A percentile compares a stretch with the other conserved stretches of the same genome.
Conservation (phyloP, 2,888 invertebrate genomes). For the Nomada ruficornis region DNA sequence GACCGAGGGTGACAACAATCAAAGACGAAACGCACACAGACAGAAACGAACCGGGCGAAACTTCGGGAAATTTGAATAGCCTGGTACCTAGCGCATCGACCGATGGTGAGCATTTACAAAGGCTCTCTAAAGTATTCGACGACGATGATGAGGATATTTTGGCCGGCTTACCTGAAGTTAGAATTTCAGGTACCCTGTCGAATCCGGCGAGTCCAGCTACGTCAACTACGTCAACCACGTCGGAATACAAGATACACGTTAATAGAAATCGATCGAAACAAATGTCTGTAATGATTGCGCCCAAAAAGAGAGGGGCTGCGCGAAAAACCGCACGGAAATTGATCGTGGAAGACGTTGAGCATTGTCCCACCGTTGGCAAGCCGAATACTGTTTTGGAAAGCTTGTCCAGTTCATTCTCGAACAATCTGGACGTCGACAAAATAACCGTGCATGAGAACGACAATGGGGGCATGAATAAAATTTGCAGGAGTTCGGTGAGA, state of each 20-base stretch:
- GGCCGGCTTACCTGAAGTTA: constrained; percentile 74
- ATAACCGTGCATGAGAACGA: not conserved
- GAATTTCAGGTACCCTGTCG: constrained; percentile 72
- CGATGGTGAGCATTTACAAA: not conserved
- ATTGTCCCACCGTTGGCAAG: not conserved
- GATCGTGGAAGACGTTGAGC: not conserved
- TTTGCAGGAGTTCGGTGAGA: not conserved
- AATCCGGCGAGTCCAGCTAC: constrained; percentile 65
- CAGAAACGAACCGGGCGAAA: not conserved
- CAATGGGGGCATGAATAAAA: not conserved
- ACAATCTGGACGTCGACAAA: not conserved
- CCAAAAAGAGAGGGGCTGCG: not conserved
- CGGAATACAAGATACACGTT: not conserved
- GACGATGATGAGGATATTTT: constrained; percentile 71
- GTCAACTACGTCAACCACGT: constrained; percentile 23
- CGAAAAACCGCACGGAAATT: constrained; percentile 14
- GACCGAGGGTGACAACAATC: not conserved
- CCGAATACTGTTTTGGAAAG: not conserved
- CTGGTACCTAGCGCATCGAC: not conserved
- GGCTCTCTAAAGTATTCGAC: not conserved
- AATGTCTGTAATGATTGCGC: not conserved
- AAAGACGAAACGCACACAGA: not conserved
- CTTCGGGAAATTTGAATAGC: not conserved
- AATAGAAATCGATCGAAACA: not conserved
- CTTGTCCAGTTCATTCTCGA: not conserved